Base-by-base conservation (phyloP, 1,140 invertebrate genomes). In the Nilaparvata lugens region DNA sequence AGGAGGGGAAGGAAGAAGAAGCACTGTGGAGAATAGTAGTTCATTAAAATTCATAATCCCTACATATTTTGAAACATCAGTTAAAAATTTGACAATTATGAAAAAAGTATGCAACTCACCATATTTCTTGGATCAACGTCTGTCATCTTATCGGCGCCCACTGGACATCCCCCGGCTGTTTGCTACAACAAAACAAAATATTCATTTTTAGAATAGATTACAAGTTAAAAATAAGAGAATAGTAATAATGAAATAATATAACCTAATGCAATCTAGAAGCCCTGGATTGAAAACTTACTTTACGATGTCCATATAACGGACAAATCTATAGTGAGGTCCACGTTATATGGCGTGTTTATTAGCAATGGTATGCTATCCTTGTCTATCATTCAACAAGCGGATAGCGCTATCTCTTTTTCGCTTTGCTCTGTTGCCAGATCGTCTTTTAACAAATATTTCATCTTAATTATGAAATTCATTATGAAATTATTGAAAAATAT, bases 111-210 rank as follows among this genome's bases (percentile, higher is more conserved):
- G n/a, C 21, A 60, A 64, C 58, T 69, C 73, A 87, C 86, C 88
- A 91, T 91, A 72, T 92, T 92, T 54, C 86, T 76, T 2, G 86
- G 88, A 76, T 91, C 89, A 4, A 93, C 51, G 9, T 57, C 55
- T n/a, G 16, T 2, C 19, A 48, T 23, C 56, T 77, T 72, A 45
- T 72, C 79, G 65, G 84, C 78, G 66, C 84, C 78, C 65, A 87
- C 78, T 1, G 86, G 86, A 70, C 86, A 88, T 71, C 86, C 84
- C 70, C 86, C 84, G 0, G 79, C 83, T 9, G 65, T 64, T 23
- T 51, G 55, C 55, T 51, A 64, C 43, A 28, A 55, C 1, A 25
- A 31, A 28, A 3, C 24, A 7, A 25, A 55, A 28, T n/a, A 23
- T n/a, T n/a, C 16, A 48, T 48, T 18, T 48, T 4, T n/a, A n/a